Conservation (phyloP, 2,888 invertebrate genomes). For the Macaria liturata region DNA sequence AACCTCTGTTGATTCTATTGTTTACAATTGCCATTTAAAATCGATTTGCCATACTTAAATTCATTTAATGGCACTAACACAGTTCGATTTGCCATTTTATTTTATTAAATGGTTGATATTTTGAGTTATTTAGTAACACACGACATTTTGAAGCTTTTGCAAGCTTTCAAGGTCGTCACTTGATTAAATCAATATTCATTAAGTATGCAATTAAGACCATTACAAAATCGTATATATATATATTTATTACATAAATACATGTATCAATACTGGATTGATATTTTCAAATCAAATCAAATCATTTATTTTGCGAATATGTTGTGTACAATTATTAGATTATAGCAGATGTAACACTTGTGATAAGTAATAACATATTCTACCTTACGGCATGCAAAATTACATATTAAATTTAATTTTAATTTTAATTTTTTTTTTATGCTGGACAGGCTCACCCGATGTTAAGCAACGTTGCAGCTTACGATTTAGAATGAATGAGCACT, state of each 20-base stretch:
- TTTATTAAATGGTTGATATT: slow-evolving; percentile 1
- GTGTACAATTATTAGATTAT: no score
- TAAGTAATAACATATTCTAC: no score
- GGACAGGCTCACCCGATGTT: no score
- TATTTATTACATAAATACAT: background rate
- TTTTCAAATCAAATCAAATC: no score
- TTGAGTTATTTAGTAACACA: slow-evolving; percentile 3
- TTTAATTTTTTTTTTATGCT: no score
- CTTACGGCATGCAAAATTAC: no score
- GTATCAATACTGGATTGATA: no score
- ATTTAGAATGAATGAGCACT: no score
- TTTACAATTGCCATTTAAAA: background rate
- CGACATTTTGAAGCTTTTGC: slow-evolving; percentile 11
- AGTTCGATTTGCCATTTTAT: slow-evolving; percentile 1
- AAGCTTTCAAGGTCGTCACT: slow-evolving; percentile 7
- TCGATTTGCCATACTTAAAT: background rate
- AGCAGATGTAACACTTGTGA: no score
- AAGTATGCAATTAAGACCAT: slow-evolving; percentile 19
- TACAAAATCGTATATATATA: slow-evolving; percentile 1
- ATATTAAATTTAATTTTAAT: no score
- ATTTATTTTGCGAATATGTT: no score
- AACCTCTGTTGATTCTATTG: background rate
- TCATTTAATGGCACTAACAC: background rate
- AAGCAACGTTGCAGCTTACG: no score
- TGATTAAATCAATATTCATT: slow-evolving; percentile 6